Evolutionary conservation across 2,888 invertebrate genomes (phyloP).

Genomic region (Fragum sueziense): DNA sequence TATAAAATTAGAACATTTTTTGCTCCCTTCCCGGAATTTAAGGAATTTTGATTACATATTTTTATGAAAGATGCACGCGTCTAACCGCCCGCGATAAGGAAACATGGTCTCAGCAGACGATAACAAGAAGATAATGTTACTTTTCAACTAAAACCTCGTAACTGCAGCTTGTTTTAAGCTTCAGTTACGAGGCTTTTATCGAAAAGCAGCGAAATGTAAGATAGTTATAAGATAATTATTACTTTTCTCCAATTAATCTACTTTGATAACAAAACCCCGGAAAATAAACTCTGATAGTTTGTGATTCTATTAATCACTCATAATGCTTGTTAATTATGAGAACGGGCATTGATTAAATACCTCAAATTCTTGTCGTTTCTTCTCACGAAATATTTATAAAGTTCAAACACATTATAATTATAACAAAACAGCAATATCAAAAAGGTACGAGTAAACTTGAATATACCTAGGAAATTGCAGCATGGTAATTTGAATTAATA

Average conservation of each 20-base stretch:
- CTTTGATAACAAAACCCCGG: not conserved
- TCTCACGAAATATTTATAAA: not conserved
- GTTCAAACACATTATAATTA: no score
- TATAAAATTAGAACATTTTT: conserved; percentile 7
- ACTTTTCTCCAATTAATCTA: not conserved
- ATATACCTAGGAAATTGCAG: no score
- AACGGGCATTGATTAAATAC: not conserved
- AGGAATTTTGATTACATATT: conserved; percentile 15
- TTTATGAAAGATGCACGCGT: not conserved
- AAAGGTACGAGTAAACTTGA: no score
- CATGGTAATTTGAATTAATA: no score
- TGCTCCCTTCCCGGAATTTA: not conserved
- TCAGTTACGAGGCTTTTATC: no score
- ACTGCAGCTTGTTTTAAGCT: no score
- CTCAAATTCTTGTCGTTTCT: not conserved
- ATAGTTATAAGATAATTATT: not conserved
- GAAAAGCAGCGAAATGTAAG: no score
- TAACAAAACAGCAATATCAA: no score
- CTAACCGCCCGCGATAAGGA: not conserved
- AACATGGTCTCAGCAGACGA: not conserved
- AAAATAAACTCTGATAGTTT: not conserved
- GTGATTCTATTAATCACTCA: not conserved
- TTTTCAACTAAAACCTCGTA: no score
- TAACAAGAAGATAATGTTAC: no score
- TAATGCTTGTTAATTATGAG: not conserved